phyloP scores from a whole-genome alignment of 2,113 vertebrate species.

The Lonchura striata region DNA sequence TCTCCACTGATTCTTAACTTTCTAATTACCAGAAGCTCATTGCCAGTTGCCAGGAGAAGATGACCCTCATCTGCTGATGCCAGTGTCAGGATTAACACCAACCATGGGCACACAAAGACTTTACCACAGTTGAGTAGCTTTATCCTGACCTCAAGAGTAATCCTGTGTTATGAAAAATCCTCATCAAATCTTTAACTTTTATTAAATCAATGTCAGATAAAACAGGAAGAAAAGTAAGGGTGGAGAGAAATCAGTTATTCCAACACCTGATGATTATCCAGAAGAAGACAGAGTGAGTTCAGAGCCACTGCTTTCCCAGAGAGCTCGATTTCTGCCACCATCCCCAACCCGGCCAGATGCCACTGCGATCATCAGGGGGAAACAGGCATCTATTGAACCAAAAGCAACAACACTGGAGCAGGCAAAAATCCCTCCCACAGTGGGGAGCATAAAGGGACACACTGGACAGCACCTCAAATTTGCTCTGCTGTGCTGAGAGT shows the following conservation, averaged over 20 bases:
- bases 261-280: slow-evolving; percentile 73
- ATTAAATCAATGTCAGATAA: slow-evolving; percentile 80
- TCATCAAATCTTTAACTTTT: slow-evolving; percentile 60
- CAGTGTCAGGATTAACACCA: not conserved
- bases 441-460: not conserved
- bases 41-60: not conserved
- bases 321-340: not conserved
- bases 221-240: not conserved
- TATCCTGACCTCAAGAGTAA: not conserved
- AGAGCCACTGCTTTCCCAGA: slow-evolving; percentile 6
- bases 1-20: not conserved
- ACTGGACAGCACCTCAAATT: not conserved
- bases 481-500: not conserved
- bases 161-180: not conserved
- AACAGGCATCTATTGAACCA: not conserved
- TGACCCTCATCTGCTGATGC: not conserved
- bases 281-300: slow-evolving; percentile 47
- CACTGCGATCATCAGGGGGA: slow-evolving; percentile 4
- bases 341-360: slow-evolving; percentile 9
- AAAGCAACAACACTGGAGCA: slow-evolving; percentile 54
- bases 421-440: not conserved
- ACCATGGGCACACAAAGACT: not conserved
- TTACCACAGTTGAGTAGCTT: not conserved
- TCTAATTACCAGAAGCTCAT: not conserved
- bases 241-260: slow-evolving; percentile 49